Percentiles rank a stretch among this genome's conserved stretches.
These are phyloP conservation scores for Cryptus viduatorius DNA, from an alignment of 2,888 invertebrate genomes.

Conservation along the genomic window DNA sequence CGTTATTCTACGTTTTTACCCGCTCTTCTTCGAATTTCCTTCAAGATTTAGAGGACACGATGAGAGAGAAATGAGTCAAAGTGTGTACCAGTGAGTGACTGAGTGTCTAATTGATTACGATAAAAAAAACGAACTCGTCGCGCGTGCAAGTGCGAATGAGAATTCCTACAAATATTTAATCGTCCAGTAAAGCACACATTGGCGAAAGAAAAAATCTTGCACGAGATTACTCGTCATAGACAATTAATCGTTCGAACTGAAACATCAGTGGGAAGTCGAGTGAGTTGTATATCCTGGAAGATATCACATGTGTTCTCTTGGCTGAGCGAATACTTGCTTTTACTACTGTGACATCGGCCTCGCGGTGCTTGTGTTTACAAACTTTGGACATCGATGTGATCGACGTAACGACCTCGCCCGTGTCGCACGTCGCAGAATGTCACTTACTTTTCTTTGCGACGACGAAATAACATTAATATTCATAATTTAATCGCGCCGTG, in stretches of 20 bases:
- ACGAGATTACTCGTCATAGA: not conserved
- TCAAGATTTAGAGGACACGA: slow-evolving; percentile 31
- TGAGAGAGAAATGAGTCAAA: slow-evolving; percentile 29
- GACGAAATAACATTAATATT: not conserved
- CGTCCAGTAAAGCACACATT: not conserved
- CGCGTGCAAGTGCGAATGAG: not conserved
- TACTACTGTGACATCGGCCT: slow-evolving; percentile 39
- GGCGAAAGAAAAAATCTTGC: not conserved
- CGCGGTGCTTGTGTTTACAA: slow-evolving; percentile 65
- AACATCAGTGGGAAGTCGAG: not conserved
- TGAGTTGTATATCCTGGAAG: not conserved
- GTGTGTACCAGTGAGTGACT: slow-evolving; percentile 18
- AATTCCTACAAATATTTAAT: not conserved
- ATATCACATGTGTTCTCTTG: slow-evolving; percentile 54
- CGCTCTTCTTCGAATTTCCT: slow-evolving; percentile 20
- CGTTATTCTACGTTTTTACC: slow-evolving; percentile 37
- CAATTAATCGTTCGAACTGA: not conserved
- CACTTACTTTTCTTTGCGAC: not conserved
- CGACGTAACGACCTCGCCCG: slow-evolving; percentile 48
- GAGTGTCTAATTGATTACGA: slow-evolving; percentile 7
- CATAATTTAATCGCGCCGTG: not conserved
- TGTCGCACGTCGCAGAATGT: not conserved
- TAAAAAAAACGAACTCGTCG: not conserved
- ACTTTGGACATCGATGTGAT: slow-evolving; percentile 41
- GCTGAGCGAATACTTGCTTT: slow-evolving; percentile 49